These are phyloP conservation scores for Plutella xylostella DNA, from an alignment of 2,888 invertebrate genomes.

Conservation along the genomic window DNA sequence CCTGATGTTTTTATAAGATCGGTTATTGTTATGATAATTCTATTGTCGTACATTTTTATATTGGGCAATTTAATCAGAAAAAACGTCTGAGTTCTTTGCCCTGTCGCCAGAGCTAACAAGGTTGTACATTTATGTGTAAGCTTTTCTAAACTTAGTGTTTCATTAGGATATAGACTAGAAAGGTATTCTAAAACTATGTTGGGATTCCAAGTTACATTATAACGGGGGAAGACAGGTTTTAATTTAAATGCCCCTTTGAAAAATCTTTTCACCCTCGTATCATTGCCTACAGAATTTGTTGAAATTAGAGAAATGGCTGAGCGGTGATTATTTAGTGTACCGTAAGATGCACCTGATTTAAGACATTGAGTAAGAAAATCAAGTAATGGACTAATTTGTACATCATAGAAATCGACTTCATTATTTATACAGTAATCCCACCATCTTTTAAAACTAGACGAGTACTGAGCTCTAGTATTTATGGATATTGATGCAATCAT, in stretches of 20 bases:
- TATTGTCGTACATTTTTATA: background rate
- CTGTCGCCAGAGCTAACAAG: background rate
- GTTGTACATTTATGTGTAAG: background rate
- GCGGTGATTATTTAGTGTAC: background rate
- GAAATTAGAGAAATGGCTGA: background rate
- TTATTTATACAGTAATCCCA: conserved; percentile 10
- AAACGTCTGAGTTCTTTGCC: background rate
- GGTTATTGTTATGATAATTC: background rate
- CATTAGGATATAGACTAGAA: background rate
- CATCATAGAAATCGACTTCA: conserved; percentile 1
- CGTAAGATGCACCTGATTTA: background rate
- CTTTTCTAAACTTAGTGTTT: background rate
- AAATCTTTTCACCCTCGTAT: background rate
- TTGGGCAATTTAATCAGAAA: background rate
- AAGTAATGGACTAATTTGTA: background rate
- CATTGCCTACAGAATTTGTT: background rate
- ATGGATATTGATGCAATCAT: conserved; percentile 15
- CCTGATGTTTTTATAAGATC: conserved; percentile 1
- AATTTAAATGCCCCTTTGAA: background rate
- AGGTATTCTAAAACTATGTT: background rate
- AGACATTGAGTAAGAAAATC: background rate
- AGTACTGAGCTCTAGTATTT: conserved; percentile 14
- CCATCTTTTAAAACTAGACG: conserved; percentile 13
- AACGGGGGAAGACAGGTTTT: background rate
- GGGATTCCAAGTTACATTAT: background rate